Evolutionary conservation across 2,113 vertebrate genomes (phyloP), one percentile per base, ranked within the genome.

Genomic region (Forbesichthys agassizii): DNA sequence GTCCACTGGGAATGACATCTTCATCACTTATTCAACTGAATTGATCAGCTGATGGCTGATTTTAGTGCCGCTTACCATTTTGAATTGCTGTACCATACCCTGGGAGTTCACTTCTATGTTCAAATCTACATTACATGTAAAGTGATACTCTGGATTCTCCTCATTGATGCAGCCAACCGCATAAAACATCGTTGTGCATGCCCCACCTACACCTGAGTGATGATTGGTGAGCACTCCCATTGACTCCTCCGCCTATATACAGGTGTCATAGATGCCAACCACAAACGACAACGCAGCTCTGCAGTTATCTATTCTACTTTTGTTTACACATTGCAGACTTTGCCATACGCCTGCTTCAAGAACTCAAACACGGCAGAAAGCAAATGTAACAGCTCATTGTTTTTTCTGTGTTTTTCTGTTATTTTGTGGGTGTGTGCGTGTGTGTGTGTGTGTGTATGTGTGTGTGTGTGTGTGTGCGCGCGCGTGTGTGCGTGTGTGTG

Each of bases 1-100:
- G 84, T 68, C 62, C 58, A 66, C 53, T 73, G 75, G 47, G 75
- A 80, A 77, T 64, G 52, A 73, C 63, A 67, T 80, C 74, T 66
- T 80, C 56, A 78, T 78, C 66, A 61, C 68, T 72, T 81, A 68
- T 53, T 62, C 47, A 18, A 64, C 33, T 69, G 54, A 67, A 74
- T 82, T 9, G 20, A 46, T 47, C 60, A 59, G 54, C 3, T 76
- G 55, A 65, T 71, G 53, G 64, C 63, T 62, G 42, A 27, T 27
- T 27, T 27, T 27, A 27, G 27, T 27, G 27, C 27, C 27, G 2
- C 27, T 27, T 27, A 27, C 27, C 27, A 27, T 27, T 27, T 27
- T 27, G 27, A 27, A 27, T 27, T 27, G 27, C 27, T 27, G 27
- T 27, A 27, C 27, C 2, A 27, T 27, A 27, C 27, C 27, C 27